Evolutionary conservation across 2,797 vertebrate species (phyloP), one percentile per base, ranked within the genome.

Genomic region (Hylomyscus alleni): DNA sequence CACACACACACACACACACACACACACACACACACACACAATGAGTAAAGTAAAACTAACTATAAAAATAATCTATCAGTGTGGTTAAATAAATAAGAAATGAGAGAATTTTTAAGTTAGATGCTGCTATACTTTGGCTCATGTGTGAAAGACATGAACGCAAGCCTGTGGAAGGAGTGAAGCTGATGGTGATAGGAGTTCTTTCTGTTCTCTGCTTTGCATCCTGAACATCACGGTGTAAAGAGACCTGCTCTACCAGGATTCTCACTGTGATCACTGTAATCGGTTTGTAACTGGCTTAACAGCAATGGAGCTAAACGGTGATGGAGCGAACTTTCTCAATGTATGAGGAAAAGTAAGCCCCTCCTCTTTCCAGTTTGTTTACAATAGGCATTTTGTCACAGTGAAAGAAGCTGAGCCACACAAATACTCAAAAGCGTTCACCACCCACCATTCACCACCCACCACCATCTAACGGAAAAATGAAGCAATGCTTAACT

Each of bases 81-180:
- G n/a, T 69, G 13, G 50, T 31, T 88, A 73, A 93, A 95, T 44
- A 75, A 6, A 84, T 17, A 3, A 78, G 58, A 92, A 97, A 88
- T 50, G 75, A n/a, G 24, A 91, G 26, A 15, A 85, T 20, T 1
- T 58, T 72, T 56, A 62, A 95, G 94, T 76, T 76, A 56, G 22
- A 65, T 56, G 19, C 20, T 50, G 13, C 19, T 50, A 34, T 26
- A 76, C 31, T 77, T 89, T n/a, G 88, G 14, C 31, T 50, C 58
- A n/a, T 78, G 19, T 60, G 19, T 60, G 44, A 47, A 89, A 60
- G 29, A 13, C 47, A 40, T 17, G 40, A 75, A 50, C 22, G 44
- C n/a, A 60, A 52, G 22, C 19, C 19, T 29, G 14, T 6, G 54
- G 9, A 3, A 11, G 69, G 7, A 31, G 31, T 44, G 50, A 4